These are phyloP conservation scores for Patella vulgata DNA, from an alignment of 1,140 invertebrate genomes.

Conservation along the genomic window DNA sequence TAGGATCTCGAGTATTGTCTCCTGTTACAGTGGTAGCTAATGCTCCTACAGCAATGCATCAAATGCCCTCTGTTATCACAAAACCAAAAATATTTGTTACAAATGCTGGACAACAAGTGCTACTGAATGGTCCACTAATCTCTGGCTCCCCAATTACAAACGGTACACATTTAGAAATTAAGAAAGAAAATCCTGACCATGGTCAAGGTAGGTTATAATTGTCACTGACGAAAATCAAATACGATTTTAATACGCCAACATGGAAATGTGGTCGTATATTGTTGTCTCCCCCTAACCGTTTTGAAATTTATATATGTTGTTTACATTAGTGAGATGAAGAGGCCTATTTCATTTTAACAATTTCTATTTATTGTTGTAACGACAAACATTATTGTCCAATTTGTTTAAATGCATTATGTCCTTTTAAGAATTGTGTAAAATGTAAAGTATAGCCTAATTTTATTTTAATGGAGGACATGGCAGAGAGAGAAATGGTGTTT, in stretches of 20 bases:
- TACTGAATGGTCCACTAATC: constrained; percentile 50
- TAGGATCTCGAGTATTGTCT: constrained; percentile 54
- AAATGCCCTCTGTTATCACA: constrained; percentile 62
- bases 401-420: background rate
- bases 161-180: constrained; percentile 58
- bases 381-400: too few relatives aligned
- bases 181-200: constrained; percentile 52
- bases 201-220: constrained; percentile 28
- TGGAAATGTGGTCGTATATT: too few relatives aligned
- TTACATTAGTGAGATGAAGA: too few relatives aligned
- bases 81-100: constrained; percentile 61
- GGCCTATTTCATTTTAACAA: too few relatives aligned
- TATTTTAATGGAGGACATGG: background rate
- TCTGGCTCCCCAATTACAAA: constrained; percentile 45
- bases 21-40: constrained; percentile 39
- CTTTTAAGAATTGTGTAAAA: background rate
- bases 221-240: background rate
- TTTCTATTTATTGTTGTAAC: constrained; percentile 11
- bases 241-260: constrained; percentile 17
- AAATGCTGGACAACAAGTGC: constrained; percentile 49
- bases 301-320: too few relatives aligned
- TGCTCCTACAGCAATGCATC: constrained; percentile 49
- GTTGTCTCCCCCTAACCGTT: too few relatives aligned
- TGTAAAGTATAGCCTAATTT: background rate
- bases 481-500: too few relatives aligned